A percentile compares a stretch with the other conserved stretches of the same genome.
Evolutionary conservation across 2,797 vertebrate species (phyloP).

Genomic region (Peromyscus nudipes): DNA sequence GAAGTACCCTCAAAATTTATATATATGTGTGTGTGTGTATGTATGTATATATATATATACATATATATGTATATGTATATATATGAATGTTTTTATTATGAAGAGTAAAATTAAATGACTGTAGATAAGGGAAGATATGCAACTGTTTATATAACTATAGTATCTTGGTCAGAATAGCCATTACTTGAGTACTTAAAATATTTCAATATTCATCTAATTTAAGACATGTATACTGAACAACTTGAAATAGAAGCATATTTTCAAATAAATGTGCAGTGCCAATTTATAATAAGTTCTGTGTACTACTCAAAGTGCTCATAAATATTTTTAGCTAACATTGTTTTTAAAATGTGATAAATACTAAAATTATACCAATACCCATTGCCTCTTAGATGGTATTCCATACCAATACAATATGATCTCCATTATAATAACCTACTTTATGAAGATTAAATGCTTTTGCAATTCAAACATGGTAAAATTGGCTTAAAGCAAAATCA

Average conservation of each 20-base stretch:
- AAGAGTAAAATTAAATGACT: background rate
- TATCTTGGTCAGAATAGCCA: background rate
- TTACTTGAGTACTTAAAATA: constrained; percentile 6
- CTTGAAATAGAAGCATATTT: background rate
- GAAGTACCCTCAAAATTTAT: background rate
- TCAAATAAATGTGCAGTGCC: background rate
- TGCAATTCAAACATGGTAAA: constrained; percentile 93
- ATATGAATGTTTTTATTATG: background rate
- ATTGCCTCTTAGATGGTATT: constrained; percentile 83
- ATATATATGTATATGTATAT: background rate
- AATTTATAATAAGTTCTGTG: constrained; percentile 7
- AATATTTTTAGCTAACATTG: constrained; percentile 46
- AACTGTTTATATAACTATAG: background rate
- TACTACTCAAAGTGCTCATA: constrained; percentile 58
- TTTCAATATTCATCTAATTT: background rate
- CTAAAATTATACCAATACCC: constrained; percentile 43
- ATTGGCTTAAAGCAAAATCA: constrained; percentile 92
- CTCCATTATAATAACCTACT: constrained; percentile 92
- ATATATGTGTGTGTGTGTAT: background rate
- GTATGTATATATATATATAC: background rate
- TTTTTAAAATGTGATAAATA: constrained; percentile 69
- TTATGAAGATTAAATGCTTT: constrained; percentile 93
- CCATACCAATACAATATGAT: constrained; percentile 88
- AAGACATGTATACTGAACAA: background rate
- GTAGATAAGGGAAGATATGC: background rate